Evolutionary conservation across 2,113 vertebrate genomes (phyloP).

Genomic region (Lophochroa leadbeateri): DNA sequence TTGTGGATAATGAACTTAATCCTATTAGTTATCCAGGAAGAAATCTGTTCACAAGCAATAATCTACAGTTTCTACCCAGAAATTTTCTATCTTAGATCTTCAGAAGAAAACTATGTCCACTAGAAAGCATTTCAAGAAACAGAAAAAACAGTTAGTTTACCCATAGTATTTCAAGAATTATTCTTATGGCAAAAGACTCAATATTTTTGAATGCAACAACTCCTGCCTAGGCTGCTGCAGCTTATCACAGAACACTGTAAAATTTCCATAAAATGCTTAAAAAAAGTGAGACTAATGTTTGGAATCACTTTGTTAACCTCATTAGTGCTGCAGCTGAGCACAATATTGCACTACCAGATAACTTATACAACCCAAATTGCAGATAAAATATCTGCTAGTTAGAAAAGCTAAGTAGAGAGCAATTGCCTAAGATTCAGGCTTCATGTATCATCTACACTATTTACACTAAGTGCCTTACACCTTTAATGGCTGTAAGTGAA

Average conservation of each 20-base stretch:
- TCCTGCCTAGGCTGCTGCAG: not conserved
- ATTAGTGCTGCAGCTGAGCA: not conserved
- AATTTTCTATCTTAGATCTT: not conserved
- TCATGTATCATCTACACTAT: constrained; percentile 19
- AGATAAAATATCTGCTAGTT: not conserved
- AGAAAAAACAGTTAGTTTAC: not conserved
- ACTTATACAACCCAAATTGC: not conserved
- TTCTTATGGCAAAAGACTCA: not conserved
- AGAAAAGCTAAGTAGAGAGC: not conserved
- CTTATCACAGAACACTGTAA: not conserved
- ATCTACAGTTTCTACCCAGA: not conserved
- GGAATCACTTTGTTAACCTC: not conserved
- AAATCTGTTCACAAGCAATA: not conserved
- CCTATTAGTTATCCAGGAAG: not conserved
- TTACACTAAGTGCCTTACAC: not conserved
- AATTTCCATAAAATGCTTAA: not conserved
- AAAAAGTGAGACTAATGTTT: not conserved
- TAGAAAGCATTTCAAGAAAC: not conserved
- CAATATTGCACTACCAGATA: not conserved
- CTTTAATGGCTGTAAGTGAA: not conserved
- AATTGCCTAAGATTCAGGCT: constrained; percentile 21
- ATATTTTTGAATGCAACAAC: not conserved
- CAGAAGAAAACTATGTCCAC: not conserved
- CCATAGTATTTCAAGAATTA: not conserved
- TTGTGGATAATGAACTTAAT: not conserved